Base-by-base conservation (phyloP, 2,888 invertebrate genomes). In the Zaprionus lineosus region DNA sequence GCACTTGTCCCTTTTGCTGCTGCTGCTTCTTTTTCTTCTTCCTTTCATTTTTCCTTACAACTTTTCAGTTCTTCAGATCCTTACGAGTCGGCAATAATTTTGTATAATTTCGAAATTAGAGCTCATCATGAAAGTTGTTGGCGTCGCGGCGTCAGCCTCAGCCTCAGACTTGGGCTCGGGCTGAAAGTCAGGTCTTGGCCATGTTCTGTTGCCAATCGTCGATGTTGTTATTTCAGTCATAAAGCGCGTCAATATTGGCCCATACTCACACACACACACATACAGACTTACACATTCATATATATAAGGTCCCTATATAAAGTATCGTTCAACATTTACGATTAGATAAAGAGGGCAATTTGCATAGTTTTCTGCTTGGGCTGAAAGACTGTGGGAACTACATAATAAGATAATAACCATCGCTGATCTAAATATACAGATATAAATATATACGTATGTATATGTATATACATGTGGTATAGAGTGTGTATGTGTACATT, bases 101-200 rank as follows among this genome's bases (percentile, higher is more conserved):
- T 64, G 78, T 78, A 84, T 84, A 84, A 82, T 82, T 84, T 81
- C 66, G 56, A 82, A 84, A 84, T 82, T 82, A 74, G 84, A 84
- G 73, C 82, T 82, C 82, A 82, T 82, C 82, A 82, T 62, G 64
- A 63, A 72, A 77, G 71, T 69, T 29, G 56, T 62, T 63, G 67
- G 67, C 71, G 58, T 74, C 55, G 14, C 40, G 29, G 7, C 37
- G 8, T 8, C 9, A 9, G 2, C n/a, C n/a, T n/a, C n/a, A n/a
- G n/a, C n/a, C n/a, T n/a, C n/a, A n/a, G n/a, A n/a, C n/a, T n/a
- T n/a, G n/a, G n/a, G n/a, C n/a, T n/a, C n/a, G n/a, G n/a, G n/a
- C n/a, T n/a, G n/a, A n/a, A n/a, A n/a, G n/a, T n/a, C n/a, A 12
- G 11, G 11, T 19, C 18, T 51, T 50, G 34, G 50, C 41, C 63